Base-by-base conservation (phyloP, 2,113 vertebrate species). In the Stictonetta naevosa region DNA sequence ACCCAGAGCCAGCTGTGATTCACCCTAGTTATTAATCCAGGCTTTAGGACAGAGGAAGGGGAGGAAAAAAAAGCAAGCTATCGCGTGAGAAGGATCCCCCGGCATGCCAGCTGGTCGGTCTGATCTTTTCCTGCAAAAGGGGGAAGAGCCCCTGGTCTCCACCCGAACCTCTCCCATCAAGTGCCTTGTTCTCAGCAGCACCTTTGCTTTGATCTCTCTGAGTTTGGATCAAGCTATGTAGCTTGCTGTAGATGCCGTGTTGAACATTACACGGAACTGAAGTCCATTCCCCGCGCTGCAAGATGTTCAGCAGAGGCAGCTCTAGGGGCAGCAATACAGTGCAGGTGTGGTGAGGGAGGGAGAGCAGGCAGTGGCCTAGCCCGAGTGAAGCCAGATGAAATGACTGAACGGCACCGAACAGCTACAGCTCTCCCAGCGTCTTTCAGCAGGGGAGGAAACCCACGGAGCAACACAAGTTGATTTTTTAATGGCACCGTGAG, bases 391-490 rank as follows among this genome's bases (percentile, higher is more conserved):
- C 19, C 40, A 33, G 25, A 2, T 48, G 75, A 74, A 86, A 55
- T 3, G 9, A 80, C 0, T 10, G 13, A 85, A 25, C 7, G 76
- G 21, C 48, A 40, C 58, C 13, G 21, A 76, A 68, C 40, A 80
- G n/a, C 50, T 90, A 58, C 73, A 85, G 56, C 40, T 74, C 17
- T 73, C 58, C 58, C 0, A 0, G 22, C 56, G 34, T 53, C 62
- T 95, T 94, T 88, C 67, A 74, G 46, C 25, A 34, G 8, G 34
- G 10, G 86, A 60, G 56, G 52, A 81, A 90, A 90, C 29, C 36
- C 48, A 77, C 0, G 0, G 82, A 64, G 73, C 2, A 0, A 86
- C 52, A 18, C 42, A 11, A 0, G 0, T 20, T 36, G n/a, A 55
- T 66, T 52, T 52, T 74, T 64, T 68, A 74, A 53, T 5, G 8